A percentile compares a stretch with the other conserved stretches of the same genome.
Evolutionary conservation across 1,140 invertebrate species (phyloP).

Genomic region (Drosophila lowei): DNA sequence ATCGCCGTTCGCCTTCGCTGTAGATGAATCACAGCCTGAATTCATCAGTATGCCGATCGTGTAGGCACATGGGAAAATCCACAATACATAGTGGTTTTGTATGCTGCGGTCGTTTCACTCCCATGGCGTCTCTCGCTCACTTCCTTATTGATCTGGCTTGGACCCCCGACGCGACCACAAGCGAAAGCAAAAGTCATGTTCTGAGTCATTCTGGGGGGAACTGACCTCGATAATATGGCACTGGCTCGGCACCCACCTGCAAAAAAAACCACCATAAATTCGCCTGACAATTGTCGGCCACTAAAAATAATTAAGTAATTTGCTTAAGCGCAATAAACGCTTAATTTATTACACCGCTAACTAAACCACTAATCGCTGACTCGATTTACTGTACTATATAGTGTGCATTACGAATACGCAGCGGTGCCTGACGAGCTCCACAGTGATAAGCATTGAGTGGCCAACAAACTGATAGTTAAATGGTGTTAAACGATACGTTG

Average conservation of each 20-base stretch:
- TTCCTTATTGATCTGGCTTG: slow-evolving; percentile 38
- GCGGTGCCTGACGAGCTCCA: slow-evolving; percentile 38
- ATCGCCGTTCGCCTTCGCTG: too few species aligned
- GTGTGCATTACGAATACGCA: slow-evolving; percentile 51
- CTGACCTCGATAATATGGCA: slow-evolving; percentile 41
- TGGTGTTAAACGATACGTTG: slow-evolving; percentile 49
- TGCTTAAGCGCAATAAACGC: slow-evolving; percentile 4
- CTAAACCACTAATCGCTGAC: slow-evolving; percentile 10
- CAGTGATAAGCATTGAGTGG: slow-evolving; percentile 32
- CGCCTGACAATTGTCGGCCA: slow-evolving; percentile 3
- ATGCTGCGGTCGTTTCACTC: slow-evolving; percentile 13
- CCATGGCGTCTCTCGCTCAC: slow-evolving; percentile 24
- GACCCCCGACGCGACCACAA: not conserved
- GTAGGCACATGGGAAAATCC: slow-evolving; percentile 40
- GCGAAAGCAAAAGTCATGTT: slow-evolving; percentile 48
- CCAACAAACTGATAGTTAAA: slow-evolving; percentile 49
- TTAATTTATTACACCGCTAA: slow-evolving; percentile 27
- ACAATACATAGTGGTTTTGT: slow-evolving; percentile 2
- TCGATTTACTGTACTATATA: slow-evolving; percentile 18
- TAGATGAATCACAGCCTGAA: slow-evolving; percentile 27
- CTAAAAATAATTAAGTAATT: slow-evolving; percentile 8
- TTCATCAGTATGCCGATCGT: slow-evolving; percentile 21
- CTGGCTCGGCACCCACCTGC: not conserved
- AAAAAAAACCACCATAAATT: slow-evolving; percentile 10
- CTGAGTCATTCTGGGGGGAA: slow-evolving; percentile 41